Evolutionary conservation across 2,113 vertebrate species (phyloP), one percentile per base, ranked within the genome.

Genomic region (Ciconia boyciana): DNA sequence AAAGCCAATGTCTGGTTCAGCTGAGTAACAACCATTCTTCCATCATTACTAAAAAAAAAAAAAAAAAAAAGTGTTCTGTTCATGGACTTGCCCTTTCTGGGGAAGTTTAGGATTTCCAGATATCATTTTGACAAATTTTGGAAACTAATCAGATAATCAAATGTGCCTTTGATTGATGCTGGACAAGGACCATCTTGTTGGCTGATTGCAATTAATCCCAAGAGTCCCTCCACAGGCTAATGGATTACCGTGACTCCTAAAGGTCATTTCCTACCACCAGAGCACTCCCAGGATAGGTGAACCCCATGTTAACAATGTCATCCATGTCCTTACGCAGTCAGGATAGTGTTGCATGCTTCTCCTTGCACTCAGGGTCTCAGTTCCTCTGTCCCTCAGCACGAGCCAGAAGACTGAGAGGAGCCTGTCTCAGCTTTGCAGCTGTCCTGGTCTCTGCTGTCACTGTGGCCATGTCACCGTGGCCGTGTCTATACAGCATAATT

Each of bases 351-450:
- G 32, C 11, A 4, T 7, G 12, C 57, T 32, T 46, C 64, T 93
- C 44, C 68, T 74, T 1, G 0, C 26, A 1, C 51, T 25, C 57
- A 28, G 25, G 43, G 41, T 72, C 43, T 83, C 10, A 0, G 3
- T 22, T 71, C 58, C 61, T 29, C 55, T 61, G 13, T 52, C 61
- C 39, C 74, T 75, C 87, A 51, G 43, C 3, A 2, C 0, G 1
- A 81, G n/a, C 51, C 77, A 89, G 89, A 90, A 96, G 94, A 93
- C 90, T 32, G 80, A 96, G 96, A 95, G 95, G 94, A 96, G 83
- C 94, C 92, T 44, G 48, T 34, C 88, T 90, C 68, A 75, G 58
- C 76, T 58, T 39, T 4, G 0, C 51, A 90, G 75, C 76, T 84
- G 72, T 72, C 60, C 3, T 5, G 36, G 57, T 75, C 86, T 51